These are phyloP conservation scores for Pogonognathellus flavescens DNA, from an alignment of 1,140 invertebrate species.

Conservation along the genomic window DNA sequence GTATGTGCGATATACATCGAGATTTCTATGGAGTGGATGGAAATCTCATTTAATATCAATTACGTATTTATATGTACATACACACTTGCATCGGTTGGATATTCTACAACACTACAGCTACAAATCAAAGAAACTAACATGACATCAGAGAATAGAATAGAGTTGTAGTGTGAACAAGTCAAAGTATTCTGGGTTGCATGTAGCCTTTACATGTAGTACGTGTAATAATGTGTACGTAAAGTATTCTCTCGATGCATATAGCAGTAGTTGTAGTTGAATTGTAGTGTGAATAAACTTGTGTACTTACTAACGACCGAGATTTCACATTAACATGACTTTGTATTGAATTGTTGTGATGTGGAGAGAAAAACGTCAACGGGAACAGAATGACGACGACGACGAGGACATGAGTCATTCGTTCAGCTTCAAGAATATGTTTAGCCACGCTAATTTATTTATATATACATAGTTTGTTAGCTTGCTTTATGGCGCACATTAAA, in stretches of 20 bases:
- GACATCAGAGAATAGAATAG: too few relatives aligned
- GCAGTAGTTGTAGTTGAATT: neutral
- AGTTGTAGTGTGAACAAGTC: too few relatives aligned
- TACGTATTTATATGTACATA: neutral
- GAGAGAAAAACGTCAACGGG: constrained; percentile 28
- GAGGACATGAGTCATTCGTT: constrained; percentile 25
- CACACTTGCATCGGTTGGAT: neutral
- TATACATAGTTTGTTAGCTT: too few relatives aligned
- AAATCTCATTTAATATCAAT: constrained; percentile 21
- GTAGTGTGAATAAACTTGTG: constrained; percentile 31
- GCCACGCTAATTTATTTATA: neutral
- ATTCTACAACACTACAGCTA: neutral
- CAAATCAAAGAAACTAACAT: too few relatives aligned
- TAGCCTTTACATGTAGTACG: too few relatives aligned
- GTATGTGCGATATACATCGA: too few relatives aligned
- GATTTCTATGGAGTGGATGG: neutral
- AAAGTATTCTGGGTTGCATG: too few relatives aligned
- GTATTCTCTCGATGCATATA: too few relatives aligned
- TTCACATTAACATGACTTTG: constrained; percentile 17
- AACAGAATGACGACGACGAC: neutral
- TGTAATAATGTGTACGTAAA: too few relatives aligned
- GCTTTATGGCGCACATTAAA: too few relatives aligned
- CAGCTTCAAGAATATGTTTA: neutral
- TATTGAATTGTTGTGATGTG: constrained; percentile 13
- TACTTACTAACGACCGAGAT: constrained; percentile 12